Base-by-base conservation (phyloP, 2,888 invertebrate genomes). In the Torymus tubicola region DNA sequence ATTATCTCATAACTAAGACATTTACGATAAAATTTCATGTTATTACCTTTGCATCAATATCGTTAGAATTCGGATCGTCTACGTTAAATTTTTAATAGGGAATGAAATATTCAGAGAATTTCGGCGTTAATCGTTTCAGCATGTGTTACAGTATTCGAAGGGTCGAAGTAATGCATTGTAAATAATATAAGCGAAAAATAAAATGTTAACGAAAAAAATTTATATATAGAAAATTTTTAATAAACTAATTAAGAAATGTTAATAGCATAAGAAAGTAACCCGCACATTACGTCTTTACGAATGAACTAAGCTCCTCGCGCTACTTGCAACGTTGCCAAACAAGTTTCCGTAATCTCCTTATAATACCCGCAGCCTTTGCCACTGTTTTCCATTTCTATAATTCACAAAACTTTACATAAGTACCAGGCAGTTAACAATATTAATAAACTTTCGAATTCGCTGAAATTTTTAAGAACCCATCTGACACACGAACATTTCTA, bases 261-360 rank as follows among this genome's bases (percentile, higher is more conserved):
- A 71, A 71, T 58, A 71, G 16, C 4, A 8, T 8, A 11, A 63
- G 52, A 31, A 72, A 72, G 18, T 61, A 42, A 42, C 42, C 42
- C 42, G 42, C 8, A 5, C 42, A 42, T 42, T 42, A 52, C 16
- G 18, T n/a, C 57, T 69, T 57, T 24, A 60, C 61, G 61, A 71
- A 71, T 42, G 58, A 21, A 58, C 31, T 57, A 57, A 57, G 57
- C 69, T 21, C 18, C 16, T 69, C 24, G 55, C 16, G 21, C 60
- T 42, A 63, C 52, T 61, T 52, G 63, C 53, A 53, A 53, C 53
- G 53, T 52, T 72, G 72, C 72, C 72, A 72, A 72, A 63, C 53
- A 72, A 72, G 31, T 72, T 72, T 63, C n/a, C n/a, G 71, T 63
- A 72, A 72, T 61, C 71, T 61, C 18, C 72, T 72, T 63, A 63